Conservation (phyloP, 2,888 invertebrate species). For the Ectobius pallidus region DNA sequence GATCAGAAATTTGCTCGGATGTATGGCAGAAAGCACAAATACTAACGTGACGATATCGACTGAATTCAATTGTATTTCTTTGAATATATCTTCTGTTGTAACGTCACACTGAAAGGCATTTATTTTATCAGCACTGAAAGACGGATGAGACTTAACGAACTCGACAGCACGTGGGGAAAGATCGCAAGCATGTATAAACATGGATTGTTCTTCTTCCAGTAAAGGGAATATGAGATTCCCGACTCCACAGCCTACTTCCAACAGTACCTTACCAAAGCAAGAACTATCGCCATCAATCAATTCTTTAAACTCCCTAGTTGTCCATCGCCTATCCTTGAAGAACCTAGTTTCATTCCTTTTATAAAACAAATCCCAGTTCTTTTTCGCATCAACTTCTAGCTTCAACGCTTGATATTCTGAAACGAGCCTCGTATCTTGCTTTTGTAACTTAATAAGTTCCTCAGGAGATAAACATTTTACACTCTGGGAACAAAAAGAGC, state of each 20-base stretch:
- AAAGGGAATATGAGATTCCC: slow-evolving; percentile 96
- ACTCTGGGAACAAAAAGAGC: too few relatives aligned
- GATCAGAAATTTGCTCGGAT: slow-evolving; percentile 77
- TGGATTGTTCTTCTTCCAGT: slow-evolving; percentile 74
- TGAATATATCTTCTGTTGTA: slow-evolving; percentile 69
- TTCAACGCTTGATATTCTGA: slow-evolving; percentile 75
- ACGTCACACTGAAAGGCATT: slow-evolving; percentile 86
- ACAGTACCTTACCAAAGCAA: slow-evolving; percentile 46
- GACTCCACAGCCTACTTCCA: slow-evolving; percentile 95
- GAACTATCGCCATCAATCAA: slow-evolving; percentile 58
- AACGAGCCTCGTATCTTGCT: slow-evolving; percentile 73
- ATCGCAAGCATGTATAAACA: slow-evolving; percentile 87
- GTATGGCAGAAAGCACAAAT: slow-evolving; percentile 94
- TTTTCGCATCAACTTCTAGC: slow-evolving; percentile 81
- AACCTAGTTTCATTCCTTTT: slow-evolving; percentile 92
- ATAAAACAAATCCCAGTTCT: slow-evolving; percentile 96
- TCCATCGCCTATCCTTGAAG: slow-evolving; percentile 97
- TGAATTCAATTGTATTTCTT: slow-evolving; percentile 57
- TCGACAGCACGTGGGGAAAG: slow-evolving; percentile 90
- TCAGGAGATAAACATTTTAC: slow-evolving; percentile 58
- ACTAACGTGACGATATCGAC: slow-evolving; percentile 88
- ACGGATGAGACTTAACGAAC: slow-evolving; percentile 71
- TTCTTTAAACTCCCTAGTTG: slow-evolving; percentile 90
- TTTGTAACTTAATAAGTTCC: slow-evolving; percentile 66
- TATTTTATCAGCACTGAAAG: slow-evolving; percentile 70